A percentile compares a stretch with the other conserved stretches of the same genome.
These are phyloP conservation scores for Hymenochirus boettgeri DNA, from an alignment of 2,113 vertebrate genomes.

Conservation along the genomic window DNA sequence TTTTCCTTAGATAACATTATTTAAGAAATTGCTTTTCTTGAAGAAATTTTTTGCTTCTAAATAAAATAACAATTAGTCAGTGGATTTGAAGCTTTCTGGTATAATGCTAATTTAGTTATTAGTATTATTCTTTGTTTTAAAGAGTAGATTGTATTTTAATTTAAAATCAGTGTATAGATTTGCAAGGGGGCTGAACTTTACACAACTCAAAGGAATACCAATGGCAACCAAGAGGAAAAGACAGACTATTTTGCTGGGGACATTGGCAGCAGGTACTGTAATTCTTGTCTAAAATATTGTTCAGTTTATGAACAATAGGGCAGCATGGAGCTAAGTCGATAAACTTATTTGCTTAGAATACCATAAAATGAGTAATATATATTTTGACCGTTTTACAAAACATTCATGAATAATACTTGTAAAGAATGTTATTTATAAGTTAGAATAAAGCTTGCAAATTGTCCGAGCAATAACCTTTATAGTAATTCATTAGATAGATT, in stretches of 20 bases:
- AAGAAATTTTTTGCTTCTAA: not conserved
- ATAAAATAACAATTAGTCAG: not conserved
- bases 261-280: conserved; percentile 35
- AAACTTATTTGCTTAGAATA: too few relatives aligned
- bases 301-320: too few relatives aligned
- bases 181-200: not conserved
- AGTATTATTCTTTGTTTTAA: conserved; percentile 2
- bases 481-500: too few relatives aligned
- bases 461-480: too few relatives aligned
- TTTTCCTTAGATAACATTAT: conserved; percentile 25
- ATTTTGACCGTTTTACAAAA: too few relatives aligned
- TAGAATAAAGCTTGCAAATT: too few relatives aligned
- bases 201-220: conserved; percentile 12
- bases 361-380: too few relatives aligned
- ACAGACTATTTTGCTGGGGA: conserved; percentile 19
- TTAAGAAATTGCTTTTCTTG: conserved; percentile 10
- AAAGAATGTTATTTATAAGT: too few relatives aligned
- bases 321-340: too few relatives aligned
- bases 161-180: conserved; percentile 18
- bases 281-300: too few relatives aligned
- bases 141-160: conserved; percentile 12
- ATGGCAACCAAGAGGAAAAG: conserved; percentile 37
- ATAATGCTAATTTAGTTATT: conserved; percentile 13
- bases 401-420: too few relatives aligned
- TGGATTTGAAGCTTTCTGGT: conserved; percentile 5